Percentiles rank a stretch among this genome's conserved stretches.
These are phyloP conservation scores for Drosophila pseudoananassae DNA, from an alignment of 1,140 invertebrate genomes.

Conservation along the genomic window DNA sequence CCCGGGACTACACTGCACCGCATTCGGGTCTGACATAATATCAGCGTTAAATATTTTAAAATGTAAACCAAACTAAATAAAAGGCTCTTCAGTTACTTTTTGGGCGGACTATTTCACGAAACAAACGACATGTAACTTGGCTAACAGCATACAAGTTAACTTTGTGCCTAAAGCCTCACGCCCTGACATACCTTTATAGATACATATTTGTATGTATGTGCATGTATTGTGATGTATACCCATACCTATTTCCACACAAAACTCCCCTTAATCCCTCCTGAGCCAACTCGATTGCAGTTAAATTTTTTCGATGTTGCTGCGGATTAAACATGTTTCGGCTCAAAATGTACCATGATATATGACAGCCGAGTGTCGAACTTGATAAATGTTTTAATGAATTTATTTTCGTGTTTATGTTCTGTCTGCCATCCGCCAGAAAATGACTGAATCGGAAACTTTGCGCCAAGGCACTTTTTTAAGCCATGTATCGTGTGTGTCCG, in stretches of 20 bases:
- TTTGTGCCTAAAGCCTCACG: constrained; percentile 1
- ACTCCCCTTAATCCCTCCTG: background rate
- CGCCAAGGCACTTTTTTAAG: constrained; percentile 21
- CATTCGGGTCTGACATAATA: too few relatives aligned
- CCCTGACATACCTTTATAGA: background rate
- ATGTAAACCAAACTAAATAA: background rate
- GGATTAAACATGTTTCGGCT: constrained; percentile 77
- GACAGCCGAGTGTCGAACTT: constrained; percentile 78
- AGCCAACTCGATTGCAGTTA: constrained; percentile 32
- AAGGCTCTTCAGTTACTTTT: background rate
- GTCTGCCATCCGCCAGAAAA: constrained; percentile 13
- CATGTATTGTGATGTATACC: background rate
- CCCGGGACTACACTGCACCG: too few relatives aligned
- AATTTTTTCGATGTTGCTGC: constrained; percentile 44
- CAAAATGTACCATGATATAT: constrained; percentile 80
- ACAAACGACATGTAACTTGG: background rate
- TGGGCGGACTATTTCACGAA: background rate
- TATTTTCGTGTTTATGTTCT: constrained; percentile 79
- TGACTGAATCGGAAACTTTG: constrained; percentile 42
- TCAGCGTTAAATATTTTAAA: too few relatives aligned
- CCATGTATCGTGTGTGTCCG: constrained; percentile 19
- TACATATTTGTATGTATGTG: background rate
- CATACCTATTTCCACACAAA: background rate
- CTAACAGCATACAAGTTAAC: constrained; percentile 4
- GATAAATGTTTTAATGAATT: constrained; percentile 82